Evolutionary conservation across 2,797 vertebrate genomes (phyloP), one percentile per base, ranked within the genome.

Genomic region (Mormyrops boulengeri): DNA sequence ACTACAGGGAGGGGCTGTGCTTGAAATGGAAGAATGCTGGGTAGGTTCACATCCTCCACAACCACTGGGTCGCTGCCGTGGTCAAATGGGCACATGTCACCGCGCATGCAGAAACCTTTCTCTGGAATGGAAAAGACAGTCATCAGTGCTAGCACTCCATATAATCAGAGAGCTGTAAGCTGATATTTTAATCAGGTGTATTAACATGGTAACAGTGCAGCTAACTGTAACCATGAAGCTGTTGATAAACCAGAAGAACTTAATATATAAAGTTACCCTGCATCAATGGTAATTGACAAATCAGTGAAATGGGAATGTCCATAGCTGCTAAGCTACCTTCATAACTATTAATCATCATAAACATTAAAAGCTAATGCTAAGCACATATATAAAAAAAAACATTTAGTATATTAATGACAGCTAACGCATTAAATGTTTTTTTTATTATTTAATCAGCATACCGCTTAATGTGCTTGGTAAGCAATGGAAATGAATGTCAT

Each of bases 31-130:
- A 99, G 94, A 92, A 99, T 99, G 92, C 94, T 98, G 92, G 98
- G 98, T 93, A 99, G 95, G 94, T 98, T 99, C 90, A 99, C 98
- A 92, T 99, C 99, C 95, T 99, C 98, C 92, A 99, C 99, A 57
- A 99, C 98, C 85, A 99, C 98, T 0, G 99, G 99, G 94, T 99
- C 98, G 3, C 98, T 99, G 92, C 99, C 99, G 52, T 99, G 99
- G 95, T 99, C 99, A 87, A 99, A 99, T 69, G 97, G 98, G 93
- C 98, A 99, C 98, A 99, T 98, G 93, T 99, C 99, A 44, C 99
- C 99, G 91, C 98, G 96, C 99, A 99, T 99, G 93, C 99, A 99
- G 95, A 99, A 98, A 88, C 98, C 98, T 90, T 99, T 99, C 94
- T 99, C 98, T 99, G 95, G 91, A 93, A 94, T 69, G 89, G 9